phyloP scores from a whole-genome alignment of 1,140 invertebrate genomes.

The Lordiphosa mommai region DNA sequence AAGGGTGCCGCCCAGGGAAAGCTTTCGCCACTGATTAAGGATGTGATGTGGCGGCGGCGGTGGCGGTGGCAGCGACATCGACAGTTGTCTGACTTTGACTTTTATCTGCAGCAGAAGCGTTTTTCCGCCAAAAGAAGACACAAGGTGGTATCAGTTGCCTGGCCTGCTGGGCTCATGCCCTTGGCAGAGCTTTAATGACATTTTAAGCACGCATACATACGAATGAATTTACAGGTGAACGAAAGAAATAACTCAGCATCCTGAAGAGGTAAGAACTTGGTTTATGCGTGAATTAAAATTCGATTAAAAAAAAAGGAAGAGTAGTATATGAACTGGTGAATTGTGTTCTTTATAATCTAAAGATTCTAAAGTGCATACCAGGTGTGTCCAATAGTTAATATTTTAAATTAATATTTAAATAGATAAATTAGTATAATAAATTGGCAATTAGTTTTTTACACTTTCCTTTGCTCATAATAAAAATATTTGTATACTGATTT shows the following conservation, averaged over 20 bases:
- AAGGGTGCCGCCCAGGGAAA: conserved; percentile 17
- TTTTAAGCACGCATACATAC: conserved; percentile 57
- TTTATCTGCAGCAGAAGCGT: conserved; percentile 42
- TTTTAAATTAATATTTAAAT: too few species aligned
- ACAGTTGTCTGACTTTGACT: conserved; percentile 34
- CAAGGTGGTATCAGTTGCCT: conserved; percentile 23
- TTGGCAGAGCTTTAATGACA: conserved; percentile 60
- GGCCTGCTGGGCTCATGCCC: conserved; percentile 24
- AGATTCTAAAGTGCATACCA: too few species aligned
- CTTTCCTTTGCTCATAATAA: too few species aligned
- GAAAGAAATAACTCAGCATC: background rate
- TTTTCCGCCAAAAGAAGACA: conserved; percentile 14
- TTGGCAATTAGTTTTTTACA: too few species aligned
- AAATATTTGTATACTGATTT: too few species aligned
- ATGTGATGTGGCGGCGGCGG: conserved; percentile 23
- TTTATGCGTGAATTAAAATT: conserved; percentile 30
- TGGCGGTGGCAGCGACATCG: background rate
- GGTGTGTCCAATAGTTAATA: too few species aligned
- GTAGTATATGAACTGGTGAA: too few species aligned
- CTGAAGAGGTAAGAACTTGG: background rate
- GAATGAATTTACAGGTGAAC: conserved; percentile 3
- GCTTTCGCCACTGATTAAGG: conserved; percentile 50
- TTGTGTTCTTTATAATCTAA: too few species aligned
- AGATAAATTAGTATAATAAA: too few species aligned
- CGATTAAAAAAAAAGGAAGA: too few species aligned